These are phyloP conservation scores for Natator depressus DNA, from an alignment of 2,113 vertebrate species.

Conservation along the genomic window DNA sequence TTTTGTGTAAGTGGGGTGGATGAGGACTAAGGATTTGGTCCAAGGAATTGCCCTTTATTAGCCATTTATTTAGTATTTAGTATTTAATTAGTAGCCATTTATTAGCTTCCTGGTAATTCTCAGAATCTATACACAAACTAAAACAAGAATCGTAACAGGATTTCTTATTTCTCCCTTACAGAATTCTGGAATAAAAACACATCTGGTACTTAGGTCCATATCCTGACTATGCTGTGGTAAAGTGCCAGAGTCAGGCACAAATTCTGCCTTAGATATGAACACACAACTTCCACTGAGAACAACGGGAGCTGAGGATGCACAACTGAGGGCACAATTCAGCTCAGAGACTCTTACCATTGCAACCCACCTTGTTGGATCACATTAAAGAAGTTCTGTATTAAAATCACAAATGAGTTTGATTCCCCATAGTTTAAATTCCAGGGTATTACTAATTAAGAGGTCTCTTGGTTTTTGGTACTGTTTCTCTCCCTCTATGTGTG, in stretches of 20 bases:
- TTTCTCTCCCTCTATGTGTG: too few relatives aligned
- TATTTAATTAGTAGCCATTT: not conserved
- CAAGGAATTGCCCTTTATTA: not conserved
- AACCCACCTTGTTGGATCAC: not conserved
- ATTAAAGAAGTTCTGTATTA: too few relatives aligned
- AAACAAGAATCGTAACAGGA: not conserved
- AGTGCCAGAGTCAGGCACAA: not conserved
- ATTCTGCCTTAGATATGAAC: not conserved
- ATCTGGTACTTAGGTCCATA: not conserved
- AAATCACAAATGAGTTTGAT: too few relatives aligned
- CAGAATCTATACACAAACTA: not conserved
- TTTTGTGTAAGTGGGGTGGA: not conserved
- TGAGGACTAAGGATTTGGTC: not conserved
- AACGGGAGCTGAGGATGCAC: not conserved
- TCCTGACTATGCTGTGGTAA: not conserved
- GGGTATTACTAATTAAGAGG: too few relatives aligned
- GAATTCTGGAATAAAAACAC: not conserved
- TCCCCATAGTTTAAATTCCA: too few relatives aligned
- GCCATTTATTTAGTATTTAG: too few relatives aligned
- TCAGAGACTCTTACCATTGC: not conserved
- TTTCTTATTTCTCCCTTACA: not conserved
- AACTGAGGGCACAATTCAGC: not conserved
- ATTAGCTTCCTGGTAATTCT: not conserved
- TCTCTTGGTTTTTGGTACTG: too few relatives aligned
- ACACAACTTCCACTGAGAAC: not conserved